Conservation (phyloP, 2,888 invertebrate genomes). For the Entomobrya multifasciata region DNA sequence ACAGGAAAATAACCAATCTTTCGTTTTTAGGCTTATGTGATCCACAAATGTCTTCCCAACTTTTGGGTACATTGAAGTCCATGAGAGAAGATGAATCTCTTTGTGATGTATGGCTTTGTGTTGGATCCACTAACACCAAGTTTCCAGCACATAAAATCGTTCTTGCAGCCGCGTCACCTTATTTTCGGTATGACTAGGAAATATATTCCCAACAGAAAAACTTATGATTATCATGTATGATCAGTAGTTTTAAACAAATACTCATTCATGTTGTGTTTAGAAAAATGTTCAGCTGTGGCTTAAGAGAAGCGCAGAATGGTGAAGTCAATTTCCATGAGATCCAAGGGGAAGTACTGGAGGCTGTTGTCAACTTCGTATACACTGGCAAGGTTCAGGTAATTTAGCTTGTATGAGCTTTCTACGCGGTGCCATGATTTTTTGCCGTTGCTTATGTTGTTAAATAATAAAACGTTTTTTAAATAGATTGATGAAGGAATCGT, state of each 20-base stretch:
- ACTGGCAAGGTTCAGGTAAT: slow-evolving; percentile 80
- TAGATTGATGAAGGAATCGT: slow-evolving; percentile 80
- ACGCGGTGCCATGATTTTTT: slow-evolving; percentile 30
- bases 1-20: no score
- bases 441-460: background rate
- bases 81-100: slow-evolving; percentile 79
- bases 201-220: no score
- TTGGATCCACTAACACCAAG: slow-evolving; percentile 75
- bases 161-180: slow-evolving; percentile 82
- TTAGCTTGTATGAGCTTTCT: no score
- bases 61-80: slow-evolving; percentile 76
- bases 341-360: slow-evolving; percentile 78
- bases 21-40: slow-evolving; percentile 76
- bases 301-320: slow-evolving; percentile 80
- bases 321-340: slow-evolving; percentile 80
- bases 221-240: no score
- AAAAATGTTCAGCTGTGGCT: slow-evolving; percentile 80
- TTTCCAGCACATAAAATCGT: slow-evolving; percentile 81
- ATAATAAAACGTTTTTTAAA: background rate
- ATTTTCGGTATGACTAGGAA: slow-evolving; percentile 82
- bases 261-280: slow-evolving; percentile 76
- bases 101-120: slow-evolving; percentile 78
- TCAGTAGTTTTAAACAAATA: no score
- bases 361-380: slow-evolving; percentile 80
- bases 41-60: slow-evolving; percentile 79